Evolutionary conservation across 2,113 vertebrate species (phyloP).

Genomic region (Columba janthina): DNA sequence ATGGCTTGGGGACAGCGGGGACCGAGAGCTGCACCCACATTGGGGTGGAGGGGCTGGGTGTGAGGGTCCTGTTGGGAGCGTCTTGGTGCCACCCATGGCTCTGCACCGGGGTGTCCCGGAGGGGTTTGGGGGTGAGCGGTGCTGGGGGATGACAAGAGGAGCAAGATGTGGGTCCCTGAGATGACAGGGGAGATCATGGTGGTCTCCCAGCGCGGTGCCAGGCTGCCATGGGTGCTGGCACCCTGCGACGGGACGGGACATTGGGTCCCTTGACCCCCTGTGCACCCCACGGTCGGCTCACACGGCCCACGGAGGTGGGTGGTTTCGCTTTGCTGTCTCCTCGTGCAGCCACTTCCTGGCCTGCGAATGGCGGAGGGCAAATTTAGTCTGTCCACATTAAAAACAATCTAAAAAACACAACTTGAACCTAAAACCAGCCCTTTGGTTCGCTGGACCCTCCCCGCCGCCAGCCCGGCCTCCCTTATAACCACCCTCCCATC

Average conservation of each 20-base stretch:
- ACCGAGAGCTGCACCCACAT: not conserved
- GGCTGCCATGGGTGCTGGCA: not conserved
- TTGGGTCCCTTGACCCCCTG: fast-evolving
- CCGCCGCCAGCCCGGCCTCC: not conserved
- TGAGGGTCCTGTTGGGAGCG: fast-evolving
- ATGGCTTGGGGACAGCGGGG: not conserved
- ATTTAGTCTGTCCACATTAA: not conserved
- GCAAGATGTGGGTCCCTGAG: fast-evolving
- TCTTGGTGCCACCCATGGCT: fast-evolving
- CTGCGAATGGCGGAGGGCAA: not conserved
- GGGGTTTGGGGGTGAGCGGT: not conserved
- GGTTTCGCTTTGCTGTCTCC: constrained; percentile 55
- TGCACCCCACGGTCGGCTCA: not conserved
- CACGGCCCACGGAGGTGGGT: not conserved
- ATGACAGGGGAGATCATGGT: not conserved
- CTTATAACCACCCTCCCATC: not conserved
- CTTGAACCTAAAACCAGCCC: not conserved
- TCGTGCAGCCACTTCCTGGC: constrained; percentile 56
- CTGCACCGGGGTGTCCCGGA: fast-evolving
- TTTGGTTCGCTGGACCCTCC: not conserved
- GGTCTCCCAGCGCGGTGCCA: fast-evolving
- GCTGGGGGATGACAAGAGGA: not conserved
- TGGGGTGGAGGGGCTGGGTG: not conserved
- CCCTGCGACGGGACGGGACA: not conserved
- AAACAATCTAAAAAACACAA: not conserved